phyloP scores from a whole-genome alignment of 2,888 invertebrate species.

The Xiphydria camelus region DNA sequence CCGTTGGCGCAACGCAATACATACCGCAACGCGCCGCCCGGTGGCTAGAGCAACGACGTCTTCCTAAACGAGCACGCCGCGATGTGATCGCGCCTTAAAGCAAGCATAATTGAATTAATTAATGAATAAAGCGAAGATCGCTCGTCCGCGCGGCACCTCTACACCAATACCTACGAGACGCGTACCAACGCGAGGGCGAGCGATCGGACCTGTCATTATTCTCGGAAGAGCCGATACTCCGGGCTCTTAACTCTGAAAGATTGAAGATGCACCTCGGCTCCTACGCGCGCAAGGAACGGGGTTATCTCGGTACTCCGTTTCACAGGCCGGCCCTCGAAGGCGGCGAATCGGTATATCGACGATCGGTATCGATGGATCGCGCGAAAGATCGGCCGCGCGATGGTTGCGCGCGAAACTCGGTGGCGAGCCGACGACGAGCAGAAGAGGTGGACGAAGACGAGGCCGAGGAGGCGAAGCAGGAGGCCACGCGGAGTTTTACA shows the following conservation, averaged over 20 bases:
- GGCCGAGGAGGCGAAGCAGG: too few species aligned
- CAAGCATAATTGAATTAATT: constrained; percentile 23
- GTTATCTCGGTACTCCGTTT: constrained; percentile 5
- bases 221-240: constrained; percentile 12
- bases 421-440: too few species aligned
- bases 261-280: constrained; percentile 9
- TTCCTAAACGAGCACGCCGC: neutral
- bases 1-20: too few species aligned
- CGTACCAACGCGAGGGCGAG: constrained; percentile 8
- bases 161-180: constrained; percentile 4
- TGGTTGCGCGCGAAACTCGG: too few species aligned
- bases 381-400: too few species aligned
- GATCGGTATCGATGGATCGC: too few species aligned
- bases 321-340: too few species aligned
- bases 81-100: constrained; percentile 12
- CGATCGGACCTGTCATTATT: constrained; percentile 12
- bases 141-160: constrained; percentile 9
- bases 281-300: constrained; percentile 13
- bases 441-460: too few species aligned
- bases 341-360: too few species aligned
- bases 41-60: neutral
- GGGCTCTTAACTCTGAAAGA: constrained; percentile 12
- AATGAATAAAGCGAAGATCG: constrained; percentile 16
- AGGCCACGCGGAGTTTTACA: too few species aligned
- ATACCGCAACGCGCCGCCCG: too few species aligned